Conservation (phyloP, 2,888 invertebrate genomes). For the Scaptomyza polygonia region DNA sequence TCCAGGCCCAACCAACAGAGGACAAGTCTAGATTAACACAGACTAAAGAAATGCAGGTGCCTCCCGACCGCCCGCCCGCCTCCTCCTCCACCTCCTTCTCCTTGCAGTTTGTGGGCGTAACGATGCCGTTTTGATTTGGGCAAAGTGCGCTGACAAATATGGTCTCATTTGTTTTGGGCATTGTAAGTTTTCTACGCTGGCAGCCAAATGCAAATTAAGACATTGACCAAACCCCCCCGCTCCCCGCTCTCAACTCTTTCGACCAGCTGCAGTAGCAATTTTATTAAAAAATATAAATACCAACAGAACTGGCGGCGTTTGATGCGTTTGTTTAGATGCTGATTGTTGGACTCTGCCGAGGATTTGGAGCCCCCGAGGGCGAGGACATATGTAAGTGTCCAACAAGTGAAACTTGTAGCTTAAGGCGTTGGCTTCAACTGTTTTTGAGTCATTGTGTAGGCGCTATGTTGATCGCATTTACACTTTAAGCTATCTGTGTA, state of each 20-base stretch:
- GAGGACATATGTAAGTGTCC: slow-evolving; percentile 13
- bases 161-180: slow-evolving; percentile 67
- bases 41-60: slow-evolving; percentile 60
- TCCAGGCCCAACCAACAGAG: slow-evolving; percentile 18
- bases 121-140: slow-evolving; percentile 65
- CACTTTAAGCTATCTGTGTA: slow-evolving; percentile 82
- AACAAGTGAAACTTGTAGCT: slow-evolving; percentile 7
- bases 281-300: slow-evolving; percentile 19
- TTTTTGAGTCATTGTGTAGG: not conserved
- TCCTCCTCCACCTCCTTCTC: slow-evolving; percentile 14
- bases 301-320: slow-evolving; percentile 26
- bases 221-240: slow-evolving; percentile 28
- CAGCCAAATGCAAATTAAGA: slow-evolving; percentile 74
- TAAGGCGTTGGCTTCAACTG: not conserved
- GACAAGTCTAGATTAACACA: slow-evolving; percentile 15
- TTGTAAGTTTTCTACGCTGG: slow-evolving; percentile 51
- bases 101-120: slow-evolving; percentile 64
- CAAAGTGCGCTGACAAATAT: slow-evolving; percentile 78
- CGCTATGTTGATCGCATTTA: slow-evolving; percentile 26
- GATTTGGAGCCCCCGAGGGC: slow-evolving; percentile 1
- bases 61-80: no score
- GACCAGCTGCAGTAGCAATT: slow-evolving; percentile 36
- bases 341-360: slow-evolving; percentile 24
- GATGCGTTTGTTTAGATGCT: slow-evolving; percentile 14
- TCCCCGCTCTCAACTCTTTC: not conserved